Base-by-base conservation (phyloP, 2,888 invertebrate species). In the Drosophila borborema region DNA sequence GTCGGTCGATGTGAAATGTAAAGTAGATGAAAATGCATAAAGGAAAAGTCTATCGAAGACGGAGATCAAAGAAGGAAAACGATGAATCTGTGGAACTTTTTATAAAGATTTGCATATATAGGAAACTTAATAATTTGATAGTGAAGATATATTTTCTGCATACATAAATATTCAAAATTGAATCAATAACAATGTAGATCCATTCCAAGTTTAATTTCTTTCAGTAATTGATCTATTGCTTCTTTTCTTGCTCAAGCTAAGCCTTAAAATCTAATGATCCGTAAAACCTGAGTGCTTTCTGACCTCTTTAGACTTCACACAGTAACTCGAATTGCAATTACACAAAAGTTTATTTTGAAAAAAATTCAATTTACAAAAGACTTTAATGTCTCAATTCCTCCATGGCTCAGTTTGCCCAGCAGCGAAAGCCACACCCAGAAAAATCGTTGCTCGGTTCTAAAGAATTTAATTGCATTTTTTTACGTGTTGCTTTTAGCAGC, bases 391-490 rank as follows among this genome's bases (percentile, higher is more conserved):
- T 73, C 56, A 78, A 75, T 75, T 60, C 10, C 23, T 46, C 23
- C 49, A 31, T 14, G 31, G 53, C 53, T 20, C n/a, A 14, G 31
- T 49, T 49, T n/a, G 23, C 53, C 20, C 28, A 12, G n/a, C 49
- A 31, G 31, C 23, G 16, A 18, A 31, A 46, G 40, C 18, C 74
- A 46, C 79, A 55, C 74, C 79, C 61, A 18, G 28, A 64, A 73
- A 72, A 58, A 40, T 14, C 40, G 45, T 23, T 28, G 34, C 49
- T 40, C 31, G 40, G 49, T 36, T n/a, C 48, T 31, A 72, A 71
- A 77, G 73, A 81, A 81, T 77, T 72, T 77, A 65, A 72, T 60
- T 59, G 62, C 48, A 81, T 72, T 77, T 77, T 49, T 48, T 61
- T 12, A 64, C 64, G 77, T 80, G 76, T 67, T 60, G 80, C 71